Evolutionary conservation across 92 coral and sea anemone species (phyloP), one percentile per base, ranked within the genome.

Genomic region (Porites cylindrica): DNA sequence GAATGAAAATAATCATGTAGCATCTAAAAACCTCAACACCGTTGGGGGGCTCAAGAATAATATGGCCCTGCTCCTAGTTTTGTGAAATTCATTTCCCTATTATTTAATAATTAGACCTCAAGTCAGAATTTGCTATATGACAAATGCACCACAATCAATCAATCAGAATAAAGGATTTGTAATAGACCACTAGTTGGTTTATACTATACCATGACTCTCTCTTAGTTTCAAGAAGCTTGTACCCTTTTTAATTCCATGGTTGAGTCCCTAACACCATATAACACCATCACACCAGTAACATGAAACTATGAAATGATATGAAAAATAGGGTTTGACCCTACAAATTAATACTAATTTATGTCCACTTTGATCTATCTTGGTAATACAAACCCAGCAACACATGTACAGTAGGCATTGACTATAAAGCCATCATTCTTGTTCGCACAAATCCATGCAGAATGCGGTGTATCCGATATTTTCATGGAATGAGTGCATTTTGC

Each of bases 361-460:
- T 70, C 58, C 59, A 69, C 82, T 61, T 59, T 77, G 32, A 77
- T 60, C 82, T 77, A 60, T 77, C 82, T 77, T 77, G 77, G 52
- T 38, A 71, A 84, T 70, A 84, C 88, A 74, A 56, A 82, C 72
- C 92, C 88, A 67, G 88, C 91, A 88, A 88, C 82, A 82, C 91
- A 88, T 26, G 87, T 81, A 13, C 88, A 85, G 72, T 85, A 85
- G 47, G 77, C 89, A 59, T 76, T 63, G 59, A 72, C 77, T 70
- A 77, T 70, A 64, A 14, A 50, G 54, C 89, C 89, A 85, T 24
- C 52, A 43, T 81, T 88, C 69, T 82, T 88, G 38, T 74, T 58
- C 24, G 72, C 91, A 65, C 91, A 80, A 69, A 86, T 54, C 93
- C 85, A 87, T 56, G 78, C 72, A 67, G 88, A 75, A 66, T 91